Percentiles rank a stretch among this genome's conserved stretches.
Conservation (phyloP, 2,113 vertebrate genomes). For the Saguinus midas region DNA sequence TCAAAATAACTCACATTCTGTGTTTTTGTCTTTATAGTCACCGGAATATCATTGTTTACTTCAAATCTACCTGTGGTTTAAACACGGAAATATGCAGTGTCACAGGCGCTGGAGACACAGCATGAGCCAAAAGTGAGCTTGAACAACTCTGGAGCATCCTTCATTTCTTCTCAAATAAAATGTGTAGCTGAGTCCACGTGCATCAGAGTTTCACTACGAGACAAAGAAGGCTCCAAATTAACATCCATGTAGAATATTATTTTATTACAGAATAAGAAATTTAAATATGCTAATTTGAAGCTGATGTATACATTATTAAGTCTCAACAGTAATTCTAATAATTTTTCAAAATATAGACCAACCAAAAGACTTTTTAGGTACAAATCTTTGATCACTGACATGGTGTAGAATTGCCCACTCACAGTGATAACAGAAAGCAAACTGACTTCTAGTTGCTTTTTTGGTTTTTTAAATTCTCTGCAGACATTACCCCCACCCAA, state of each 20-base stretch:
- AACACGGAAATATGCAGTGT: neutral
- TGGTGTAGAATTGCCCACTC: neutral
- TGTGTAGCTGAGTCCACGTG: too few species aligned
- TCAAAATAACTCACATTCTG: neutral
- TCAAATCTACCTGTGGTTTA: neutral
- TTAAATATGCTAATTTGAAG: neutral
- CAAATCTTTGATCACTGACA: neutral
- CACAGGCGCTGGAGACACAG: neutral
- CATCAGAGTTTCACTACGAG: neutral
- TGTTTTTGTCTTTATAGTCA: neutral
- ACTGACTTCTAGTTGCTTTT: neutral
- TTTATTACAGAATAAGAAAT: neutral
- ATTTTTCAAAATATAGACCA: neutral
- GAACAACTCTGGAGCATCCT: neutral
- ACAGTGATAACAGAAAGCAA: neutral
- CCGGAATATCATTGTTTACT: neutral
- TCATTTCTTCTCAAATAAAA: neutral
- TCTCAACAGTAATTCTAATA: neutral
- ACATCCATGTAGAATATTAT: neutral
- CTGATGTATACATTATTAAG: neutral
- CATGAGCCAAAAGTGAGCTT: neutral
- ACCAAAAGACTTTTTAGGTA: neutral
- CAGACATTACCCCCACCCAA: neutral
- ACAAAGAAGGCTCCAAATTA: neutral
- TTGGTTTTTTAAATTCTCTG: neutral